Conservation (phyloP, 2,113 vertebrate species). For the Salminus brasiliensis region DNA sequence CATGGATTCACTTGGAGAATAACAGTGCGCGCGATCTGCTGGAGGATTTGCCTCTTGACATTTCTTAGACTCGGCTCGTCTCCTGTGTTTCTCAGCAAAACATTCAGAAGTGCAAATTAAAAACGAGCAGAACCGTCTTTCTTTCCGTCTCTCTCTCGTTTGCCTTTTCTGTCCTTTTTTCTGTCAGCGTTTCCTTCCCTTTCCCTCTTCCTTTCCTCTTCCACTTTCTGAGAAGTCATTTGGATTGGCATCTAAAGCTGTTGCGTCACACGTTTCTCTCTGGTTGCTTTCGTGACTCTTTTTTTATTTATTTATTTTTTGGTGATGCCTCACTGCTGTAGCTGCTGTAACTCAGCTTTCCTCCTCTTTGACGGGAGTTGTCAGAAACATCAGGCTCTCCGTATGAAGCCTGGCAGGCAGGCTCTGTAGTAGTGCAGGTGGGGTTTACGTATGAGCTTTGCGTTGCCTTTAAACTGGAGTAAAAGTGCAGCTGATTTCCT, state of each 20-base stretch:
- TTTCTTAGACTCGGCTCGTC: background rate
- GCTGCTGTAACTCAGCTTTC: too few relatives aligned
- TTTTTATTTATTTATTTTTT: too few relatives aligned
- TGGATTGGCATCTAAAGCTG: too few relatives aligned
- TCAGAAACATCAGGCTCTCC: too few relatives aligned
- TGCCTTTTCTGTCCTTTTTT: constrained; percentile 1
- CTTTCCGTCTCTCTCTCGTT: background rate
- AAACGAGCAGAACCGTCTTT: background rate
- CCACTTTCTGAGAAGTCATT: background rate
- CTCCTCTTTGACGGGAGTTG: too few relatives aligned
- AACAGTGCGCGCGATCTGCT: background rate
- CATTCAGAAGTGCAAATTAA: background rate
- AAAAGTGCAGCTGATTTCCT: too few relatives aligned
- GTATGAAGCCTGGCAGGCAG: too few relatives aligned
- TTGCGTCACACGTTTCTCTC: too few relatives aligned
- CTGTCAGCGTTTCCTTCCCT: background rate
- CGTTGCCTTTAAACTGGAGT: too few relatives aligned
- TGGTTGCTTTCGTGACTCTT: background rate
- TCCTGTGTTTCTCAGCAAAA: background rate
- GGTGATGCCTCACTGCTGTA: too few relatives aligned
- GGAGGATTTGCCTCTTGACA: background rate
- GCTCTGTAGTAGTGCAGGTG: too few relatives aligned
- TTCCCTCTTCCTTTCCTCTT: background rate
- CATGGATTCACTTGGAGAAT: background rate
- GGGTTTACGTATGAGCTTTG: too few relatives aligned